A percentile compares a stretch with the other conserved stretches of the same genome.
Conservation (phyloP, 1,140 invertebrate species). For the Nymphalis io region DNA sequence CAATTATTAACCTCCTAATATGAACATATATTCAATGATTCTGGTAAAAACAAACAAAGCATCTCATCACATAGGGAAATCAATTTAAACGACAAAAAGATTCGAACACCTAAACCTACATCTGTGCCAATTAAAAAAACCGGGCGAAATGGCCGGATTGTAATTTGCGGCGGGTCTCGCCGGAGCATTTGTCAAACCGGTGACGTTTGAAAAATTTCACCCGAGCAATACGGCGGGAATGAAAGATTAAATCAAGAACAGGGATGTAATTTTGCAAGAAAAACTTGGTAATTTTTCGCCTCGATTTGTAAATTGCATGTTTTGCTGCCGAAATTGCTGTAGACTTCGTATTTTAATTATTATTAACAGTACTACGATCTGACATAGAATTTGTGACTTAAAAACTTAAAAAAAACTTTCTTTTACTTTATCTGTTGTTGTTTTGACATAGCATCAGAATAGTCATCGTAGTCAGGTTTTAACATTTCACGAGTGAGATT, state of each 20-base stretch:
- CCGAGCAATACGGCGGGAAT: conserved; percentile 53
- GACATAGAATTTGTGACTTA: no score
- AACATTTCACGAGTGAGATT: no score
- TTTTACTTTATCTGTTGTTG: no score
- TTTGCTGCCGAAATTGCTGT: no score
- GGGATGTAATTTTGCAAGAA: conserved; percentile 24
- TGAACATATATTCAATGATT: neutral
- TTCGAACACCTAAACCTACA: conserved; percentile 34
- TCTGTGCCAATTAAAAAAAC: conserved; percentile 42
- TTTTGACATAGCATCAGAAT: no score
- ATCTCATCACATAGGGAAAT: neutral
- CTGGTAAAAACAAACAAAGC: neutral
- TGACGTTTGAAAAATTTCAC: conserved; percentile 49
- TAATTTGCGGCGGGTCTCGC: conserved; percentile 45
- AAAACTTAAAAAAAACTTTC: no score
- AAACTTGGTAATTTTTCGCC: conserved; percentile 1
- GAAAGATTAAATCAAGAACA: conserved; percentile 63
- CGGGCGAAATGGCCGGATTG: conserved; percentile 36
- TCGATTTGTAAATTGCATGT: neutral
- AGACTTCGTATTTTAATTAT: no score
- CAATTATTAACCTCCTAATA: no score
- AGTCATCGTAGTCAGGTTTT: no score
- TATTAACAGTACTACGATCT: no score
- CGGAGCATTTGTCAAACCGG: conserved; percentile 47
- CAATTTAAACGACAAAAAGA: conserved; percentile 7